Conservation (phyloP, 2,797 vertebrate species). For the Anabacerthia variegaticeps region DNA sequence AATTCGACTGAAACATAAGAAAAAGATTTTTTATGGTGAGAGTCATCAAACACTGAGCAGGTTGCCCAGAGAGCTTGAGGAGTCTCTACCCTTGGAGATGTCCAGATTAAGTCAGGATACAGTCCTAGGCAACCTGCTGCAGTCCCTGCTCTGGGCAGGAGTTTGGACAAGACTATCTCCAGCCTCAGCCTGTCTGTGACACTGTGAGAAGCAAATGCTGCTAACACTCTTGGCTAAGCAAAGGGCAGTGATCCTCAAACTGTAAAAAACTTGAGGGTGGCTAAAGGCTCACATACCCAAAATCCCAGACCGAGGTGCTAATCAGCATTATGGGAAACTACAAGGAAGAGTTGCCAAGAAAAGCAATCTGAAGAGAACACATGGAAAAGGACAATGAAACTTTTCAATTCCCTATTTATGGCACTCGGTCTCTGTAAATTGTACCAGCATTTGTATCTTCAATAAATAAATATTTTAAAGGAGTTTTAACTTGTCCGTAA, state of each 20-base stretch:
- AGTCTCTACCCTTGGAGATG: neutral
- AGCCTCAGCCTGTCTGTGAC: neutral
- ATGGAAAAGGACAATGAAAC: constrained; percentile 41
- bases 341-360: constrained; percentile 15
- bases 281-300: neutral
- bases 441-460: constrained; percentile 51
- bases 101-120: neutral
- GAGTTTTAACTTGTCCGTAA: constrained; percentile 57
- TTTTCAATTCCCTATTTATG: neutral
- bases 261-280: neutral
- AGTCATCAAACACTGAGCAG: neutral
- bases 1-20: neutral
- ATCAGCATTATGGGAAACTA: neutral
- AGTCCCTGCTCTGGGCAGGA: neutral
- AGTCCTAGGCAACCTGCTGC: neutral
- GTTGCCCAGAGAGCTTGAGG: neutral
- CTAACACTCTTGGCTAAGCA: neutral
- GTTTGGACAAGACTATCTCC: neutral
- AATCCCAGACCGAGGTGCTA: neutral
- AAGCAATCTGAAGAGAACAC: constrained; percentile 30
- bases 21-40: neutral
- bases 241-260: neutral
- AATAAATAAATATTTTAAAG: constrained; percentile 67
- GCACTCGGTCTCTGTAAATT: constrained; percentile 6
- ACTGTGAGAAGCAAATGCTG: neutral